Evolutionary conservation across 2,888 invertebrate genomes (phyloP).

Genomic region (Vanessa cardui): DNA sequence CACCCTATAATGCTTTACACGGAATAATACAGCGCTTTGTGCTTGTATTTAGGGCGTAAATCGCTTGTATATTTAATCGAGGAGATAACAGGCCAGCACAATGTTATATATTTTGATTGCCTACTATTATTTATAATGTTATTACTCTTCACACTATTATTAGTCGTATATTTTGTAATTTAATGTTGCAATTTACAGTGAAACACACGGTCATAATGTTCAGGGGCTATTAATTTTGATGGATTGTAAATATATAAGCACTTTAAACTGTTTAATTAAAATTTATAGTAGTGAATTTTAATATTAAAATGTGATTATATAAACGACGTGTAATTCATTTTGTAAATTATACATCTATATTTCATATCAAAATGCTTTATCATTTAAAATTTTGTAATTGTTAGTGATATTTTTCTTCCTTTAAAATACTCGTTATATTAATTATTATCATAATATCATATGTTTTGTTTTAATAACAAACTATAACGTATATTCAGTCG

Average conservation of each 20-base stretch:
- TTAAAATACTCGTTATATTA: too few relatives aligned
- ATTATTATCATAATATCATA: too few relatives aligned
- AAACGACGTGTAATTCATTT: constrained; percentile 9
- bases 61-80: constrained; percentile 52
- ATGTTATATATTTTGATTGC: constrained; percentile 48
- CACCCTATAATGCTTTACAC: constrained; percentile 50
- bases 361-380: background rate
- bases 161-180: constrained; percentile 34
- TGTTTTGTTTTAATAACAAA: too few relatives aligned
- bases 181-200: constrained; percentile 32
- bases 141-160: constrained; percentile 39
- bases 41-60: constrained; percentile 54
- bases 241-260: constrained; percentile 36
- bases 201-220: constrained; percentile 31
- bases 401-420: too few relatives aligned
- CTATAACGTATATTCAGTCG: too few relatives aligned
- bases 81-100: constrained; percentile 39
- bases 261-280: constrained; percentile 41
- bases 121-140: constrained; percentile 46
- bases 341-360: background rate
- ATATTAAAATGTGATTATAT: constrained; percentile 9
- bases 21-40: constrained; percentile 57
- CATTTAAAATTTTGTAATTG: too few relatives aligned
- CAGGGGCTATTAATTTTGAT: constrained; percentile 31
- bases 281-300: constrained; percentile 18